Percentiles rank a stretch among this genome's conserved stretches.
These are phyloP conservation scores for Norana najaformis DNA, from an alignment of 2,888 invertebrate species.

Conservation along the genomic window DNA sequence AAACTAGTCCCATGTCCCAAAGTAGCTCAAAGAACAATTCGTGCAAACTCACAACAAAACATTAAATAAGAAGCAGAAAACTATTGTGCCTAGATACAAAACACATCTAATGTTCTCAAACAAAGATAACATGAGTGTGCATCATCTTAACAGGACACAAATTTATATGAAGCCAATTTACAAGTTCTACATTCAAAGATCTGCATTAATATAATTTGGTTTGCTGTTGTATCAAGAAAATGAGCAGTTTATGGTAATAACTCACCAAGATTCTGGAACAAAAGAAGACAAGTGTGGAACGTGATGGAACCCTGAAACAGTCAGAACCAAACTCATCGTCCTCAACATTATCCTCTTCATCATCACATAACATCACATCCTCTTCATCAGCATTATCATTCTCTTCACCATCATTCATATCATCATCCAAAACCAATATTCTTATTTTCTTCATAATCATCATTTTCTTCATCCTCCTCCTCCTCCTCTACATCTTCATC, in stretches of 20 bases:
- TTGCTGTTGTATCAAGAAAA: background rate
- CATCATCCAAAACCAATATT: background rate
- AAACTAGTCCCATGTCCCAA: background rate
- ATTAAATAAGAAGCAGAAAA: too few species aligned
- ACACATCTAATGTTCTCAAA: too few species aligned
- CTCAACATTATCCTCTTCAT: background rate
- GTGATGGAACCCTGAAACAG: conserved; percentile 62
- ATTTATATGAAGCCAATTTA: too few species aligned
- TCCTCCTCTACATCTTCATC: too few species aligned
- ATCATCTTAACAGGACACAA: too few species aligned
- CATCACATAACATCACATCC: background rate
- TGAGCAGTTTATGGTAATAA: conserved; percentile 7
- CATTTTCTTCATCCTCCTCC: too few species aligned
- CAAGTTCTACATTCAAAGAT: too few species aligned
- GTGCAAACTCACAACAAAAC: background rate
- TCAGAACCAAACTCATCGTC: background rate
- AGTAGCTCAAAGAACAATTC: background rate
- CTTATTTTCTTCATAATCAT: conserved; percentile 21
- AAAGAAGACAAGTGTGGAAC: conserved; percentile 55
- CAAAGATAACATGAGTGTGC: too few species aligned
- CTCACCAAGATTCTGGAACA: conserved; percentile 59
- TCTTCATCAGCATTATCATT: conserved; percentile 14
- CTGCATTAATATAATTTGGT: background rate
- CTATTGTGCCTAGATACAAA: too few species aligned
- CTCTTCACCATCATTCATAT: background rate